Percentiles rank a stretch among this genome's conserved stretches.
Evolutionary conservation across 2,888 invertebrate genomes (phyloP).

Genomic region (Metacarcinus magister): DNA sequence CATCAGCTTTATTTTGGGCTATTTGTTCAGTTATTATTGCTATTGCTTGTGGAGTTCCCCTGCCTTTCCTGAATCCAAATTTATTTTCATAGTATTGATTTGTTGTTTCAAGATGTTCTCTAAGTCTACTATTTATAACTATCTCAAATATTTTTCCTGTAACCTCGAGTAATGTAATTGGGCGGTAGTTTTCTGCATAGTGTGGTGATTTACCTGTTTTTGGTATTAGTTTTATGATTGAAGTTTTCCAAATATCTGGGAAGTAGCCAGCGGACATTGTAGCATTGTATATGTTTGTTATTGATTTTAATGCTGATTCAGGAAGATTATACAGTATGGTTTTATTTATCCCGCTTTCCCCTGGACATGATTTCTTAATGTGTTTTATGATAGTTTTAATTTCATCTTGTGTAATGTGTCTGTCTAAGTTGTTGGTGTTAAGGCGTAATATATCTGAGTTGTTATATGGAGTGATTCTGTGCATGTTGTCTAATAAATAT

Average conservation of each 20-base stretch:
- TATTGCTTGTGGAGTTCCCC: not conserved
- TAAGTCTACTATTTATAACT: not conserved
- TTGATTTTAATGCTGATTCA: not conserved
- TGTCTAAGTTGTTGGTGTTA: not conserved
- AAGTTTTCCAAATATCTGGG: not conserved
- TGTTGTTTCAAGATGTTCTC: not conserved
- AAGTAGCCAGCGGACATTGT: not conserved
- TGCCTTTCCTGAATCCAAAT: not conserved
- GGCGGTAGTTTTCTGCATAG: not conserved
- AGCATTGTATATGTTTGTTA: not conserved
- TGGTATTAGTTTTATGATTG: not conserved
- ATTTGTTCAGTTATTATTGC: not conserved
- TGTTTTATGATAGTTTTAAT: not conserved
- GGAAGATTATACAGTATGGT: not conserved
- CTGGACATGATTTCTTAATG: not conserved
- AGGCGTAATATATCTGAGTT: not conserved
- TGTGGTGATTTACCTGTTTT: not conserved
- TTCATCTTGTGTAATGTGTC: not conserved
- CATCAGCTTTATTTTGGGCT: no score
- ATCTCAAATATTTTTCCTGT: not conserved
- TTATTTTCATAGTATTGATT: not conserved
- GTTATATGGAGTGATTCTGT: no score
- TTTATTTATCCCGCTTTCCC: slow-evolving; percentile 26
- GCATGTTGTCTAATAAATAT: no score
- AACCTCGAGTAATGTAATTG: no score